Evolutionary conservation across 2,797 vertebrate genomes (phyloP).

Genomic region (Chaunax sp.): DNA sequence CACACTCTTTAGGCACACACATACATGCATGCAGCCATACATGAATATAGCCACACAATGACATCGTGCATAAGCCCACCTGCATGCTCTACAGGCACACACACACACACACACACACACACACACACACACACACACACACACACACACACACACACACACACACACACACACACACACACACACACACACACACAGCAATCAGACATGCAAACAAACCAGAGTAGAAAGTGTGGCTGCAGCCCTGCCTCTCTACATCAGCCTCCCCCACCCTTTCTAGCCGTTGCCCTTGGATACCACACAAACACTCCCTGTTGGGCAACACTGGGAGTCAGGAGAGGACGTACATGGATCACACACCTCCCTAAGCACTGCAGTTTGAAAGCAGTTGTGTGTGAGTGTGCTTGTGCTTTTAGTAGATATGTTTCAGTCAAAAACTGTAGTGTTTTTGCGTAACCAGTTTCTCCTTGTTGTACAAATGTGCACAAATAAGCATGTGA

Average conservation of each 20-base stretch:
- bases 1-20: conserved; percentile 53
- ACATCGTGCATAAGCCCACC: conserved; percentile 70
- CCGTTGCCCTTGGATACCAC: conserved; percentile 83
- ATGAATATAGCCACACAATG: conserved; percentile 58
- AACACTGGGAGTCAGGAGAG: conserved; percentile 83
- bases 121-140: conserved; percentile 54
- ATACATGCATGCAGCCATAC: conserved; percentile 40
- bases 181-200: conserved; percentile 55
- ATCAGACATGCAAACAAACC: conserved; percentile 81
- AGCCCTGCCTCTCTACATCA: conserved; percentile 76
- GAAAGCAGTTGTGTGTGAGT: conserved; percentile 51
- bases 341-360: conserved; percentile 79
- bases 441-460: conserved; percentile 30
- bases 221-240: conserved; percentile 71
- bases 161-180: conserved; percentile 54
- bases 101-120: conserved; percentile 55
- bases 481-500: conserved; percentile 20
- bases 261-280: conserved; percentile 76
- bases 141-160: conserved; percentile 56
- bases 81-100: conserved; percentile 62
- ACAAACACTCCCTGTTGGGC: conserved; percentile 87
- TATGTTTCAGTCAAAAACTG: conserved; percentile 29
- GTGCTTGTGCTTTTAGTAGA: conserved; percentile 38
- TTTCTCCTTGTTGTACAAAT: conserved; percentile 18
- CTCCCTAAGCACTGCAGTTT: conserved; percentile 56